Percentiles rank a stretch among this genome's conserved stretches.
Conservation (phyloP, 30 jellyfish, hydroid and myxozoan species). For the Chironex yamaguchii region DNA sequence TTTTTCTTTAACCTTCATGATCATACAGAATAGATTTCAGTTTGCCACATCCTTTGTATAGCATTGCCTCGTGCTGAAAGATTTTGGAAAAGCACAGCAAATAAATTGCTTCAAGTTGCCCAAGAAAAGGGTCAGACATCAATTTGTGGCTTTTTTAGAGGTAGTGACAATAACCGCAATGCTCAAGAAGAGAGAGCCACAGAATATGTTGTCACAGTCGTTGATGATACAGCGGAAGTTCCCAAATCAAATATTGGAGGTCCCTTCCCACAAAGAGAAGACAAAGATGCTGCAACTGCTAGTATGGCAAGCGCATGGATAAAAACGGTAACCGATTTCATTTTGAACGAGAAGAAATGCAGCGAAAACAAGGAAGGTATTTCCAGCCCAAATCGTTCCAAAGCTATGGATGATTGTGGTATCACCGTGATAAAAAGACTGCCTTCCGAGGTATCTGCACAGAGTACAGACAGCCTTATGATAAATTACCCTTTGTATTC, state of each 20-base stretch:
- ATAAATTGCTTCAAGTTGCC: constrained; percentile 35
- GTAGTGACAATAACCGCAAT: constrained; percentile 14
- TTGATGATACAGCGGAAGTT: constrained; percentile 21
- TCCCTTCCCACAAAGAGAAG: constrained; percentile 22
- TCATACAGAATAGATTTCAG: no score
- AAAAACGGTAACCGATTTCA: constrained; percentile 43
- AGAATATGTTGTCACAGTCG: constrained; percentile 35
- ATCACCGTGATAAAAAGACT: constrained; percentile 49
- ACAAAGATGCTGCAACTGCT: constrained; percentile 37
- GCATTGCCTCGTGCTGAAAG: constrained; percentile 30
- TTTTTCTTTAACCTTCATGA: no score
- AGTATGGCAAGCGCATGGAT: constrained; percentile 25
- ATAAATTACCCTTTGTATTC: constrained; percentile 32
- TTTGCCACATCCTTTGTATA: constrained; percentile 7
- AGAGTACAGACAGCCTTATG: constrained; percentile 40
- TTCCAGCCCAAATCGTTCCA: constrained; percentile 34
- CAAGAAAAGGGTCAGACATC: constrained; percentile 31
- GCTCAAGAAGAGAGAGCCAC: constrained; percentile 4
- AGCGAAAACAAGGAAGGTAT: constrained; percentile 38
- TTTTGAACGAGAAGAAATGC: constrained; percentile 28
- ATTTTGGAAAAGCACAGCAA: constrained; percentile 45
- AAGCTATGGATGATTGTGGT: constrained; percentile 24
- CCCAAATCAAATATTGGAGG: constrained; percentile 28
- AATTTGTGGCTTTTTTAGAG: constrained; percentile 37
- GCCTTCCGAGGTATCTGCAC: constrained; percentile 47